Evolutionary conservation across 2,113 vertebrate species (phyloP), one percentile per base, ranked within the genome.

Genomic region (Jaculus jaculus): DNA sequence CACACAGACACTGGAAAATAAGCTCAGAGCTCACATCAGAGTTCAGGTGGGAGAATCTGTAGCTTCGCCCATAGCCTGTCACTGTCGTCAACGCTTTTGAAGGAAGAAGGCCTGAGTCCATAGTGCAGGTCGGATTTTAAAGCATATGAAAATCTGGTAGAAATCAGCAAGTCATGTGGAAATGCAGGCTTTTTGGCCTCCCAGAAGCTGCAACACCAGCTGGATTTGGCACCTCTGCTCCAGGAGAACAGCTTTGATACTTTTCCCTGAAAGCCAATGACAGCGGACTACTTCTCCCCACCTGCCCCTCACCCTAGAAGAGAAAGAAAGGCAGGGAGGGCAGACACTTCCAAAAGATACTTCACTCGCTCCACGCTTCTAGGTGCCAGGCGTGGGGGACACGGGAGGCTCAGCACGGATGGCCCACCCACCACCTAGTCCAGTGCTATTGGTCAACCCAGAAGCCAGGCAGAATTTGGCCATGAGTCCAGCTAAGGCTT

Each of bases 141-240:
- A 94, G 77, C 28, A 51, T 18, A 7, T 79, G 80, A 87, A 65
- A 92, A 91, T 84, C 72, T 39, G 73, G 65, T 89, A 37, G 66
- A 84, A 87, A 93, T 84, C 77, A 74, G 68, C 68, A 91, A 95
- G 32, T 68, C 87, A 1, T 61, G 72, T 66, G 58, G 61, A 79
- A 85, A 95, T 23, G 81, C 71, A 20, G 75, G 71, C 60, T 83
- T 78, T 89, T 73, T 65, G 73, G 65, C n/a, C 72, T 69, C n/a
- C 92, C 80, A 84, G 83, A 80, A 77, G 51, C 91, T 84, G 58
- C 73, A 39, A 34, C 74, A 1, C 81, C 94, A 54, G 63, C 80
- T 89, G 65, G 28, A 79, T 72, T 74, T 72, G 72, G 32, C 91
- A 68, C 24, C 47, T 81, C 75, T 69, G 12, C 58, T 93, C 65